Conservation (phyloP, 2,113 vertebrate species). For the Percopsis transmontana region DNA sequence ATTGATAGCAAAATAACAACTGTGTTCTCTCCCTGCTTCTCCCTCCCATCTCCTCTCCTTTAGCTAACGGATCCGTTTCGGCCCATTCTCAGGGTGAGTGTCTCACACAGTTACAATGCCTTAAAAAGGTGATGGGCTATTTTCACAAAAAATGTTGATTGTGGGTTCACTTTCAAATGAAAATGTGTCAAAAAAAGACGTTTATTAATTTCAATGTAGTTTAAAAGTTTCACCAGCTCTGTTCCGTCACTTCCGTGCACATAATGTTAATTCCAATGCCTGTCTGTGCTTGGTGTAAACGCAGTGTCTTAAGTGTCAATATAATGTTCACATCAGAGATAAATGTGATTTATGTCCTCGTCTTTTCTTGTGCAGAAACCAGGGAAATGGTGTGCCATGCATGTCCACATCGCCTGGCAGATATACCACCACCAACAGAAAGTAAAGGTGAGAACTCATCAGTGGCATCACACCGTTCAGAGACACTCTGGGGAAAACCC, state of each 20-base stretch:
- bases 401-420: slow-evolving; percentile 97
- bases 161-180: too few species aligned
- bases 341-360: slow-evolving; percentile 4
- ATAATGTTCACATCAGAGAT: not conserved
- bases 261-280: too few species aligned
- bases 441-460: slow-evolving; percentile 88
- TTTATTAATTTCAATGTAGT: too few species aligned
- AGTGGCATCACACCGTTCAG: too few species aligned
- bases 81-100: slow-evolving; percentile 94
- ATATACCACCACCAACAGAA: slow-evolving; percentile 99
- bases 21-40: slow-evolving; percentile 75
- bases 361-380: slow-evolving; percentile 85
- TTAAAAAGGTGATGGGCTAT: slow-evolving; percentile 34
- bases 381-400: slow-evolving; percentile 98
- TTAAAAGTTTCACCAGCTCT: too few species aligned
- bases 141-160: too few species aligned
- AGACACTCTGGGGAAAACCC: not conserved
- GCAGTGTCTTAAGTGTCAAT: not conserved
- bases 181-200: too few species aligned
- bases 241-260: too few species aligned
- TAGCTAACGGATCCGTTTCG: slow-evolving; percentile 98
- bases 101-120: slow-evolving; percentile 52
- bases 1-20: slow-evolving; percentile 86
- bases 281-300: too few species aligned
- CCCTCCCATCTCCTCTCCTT: slow-evolving; percentile 61